Evolutionary conservation across 2,113 vertebrate species (phyloP).

Genomic region (Sorex araneus): DNA sequence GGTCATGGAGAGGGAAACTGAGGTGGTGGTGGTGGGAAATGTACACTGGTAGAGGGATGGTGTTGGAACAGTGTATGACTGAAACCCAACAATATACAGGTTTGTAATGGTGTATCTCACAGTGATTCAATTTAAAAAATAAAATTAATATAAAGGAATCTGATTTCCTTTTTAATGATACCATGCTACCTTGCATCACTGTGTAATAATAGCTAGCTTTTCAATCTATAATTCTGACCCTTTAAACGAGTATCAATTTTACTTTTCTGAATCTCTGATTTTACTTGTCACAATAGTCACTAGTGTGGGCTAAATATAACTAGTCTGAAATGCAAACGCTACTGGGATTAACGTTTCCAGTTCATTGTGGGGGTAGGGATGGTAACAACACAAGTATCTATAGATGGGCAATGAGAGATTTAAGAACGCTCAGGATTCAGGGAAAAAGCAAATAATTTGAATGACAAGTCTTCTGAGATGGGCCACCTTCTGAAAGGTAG

Average conservation of each 20-base stretch:
- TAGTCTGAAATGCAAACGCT: background rate
- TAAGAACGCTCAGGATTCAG: background rate
- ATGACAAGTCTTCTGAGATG: slow-evolving; percentile 57
- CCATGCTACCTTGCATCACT: background rate
- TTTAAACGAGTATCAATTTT: background rate
- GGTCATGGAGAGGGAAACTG: too few relatives aligned
- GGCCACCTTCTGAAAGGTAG: slow-evolving; percentile 71
- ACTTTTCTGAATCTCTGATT: background rate
- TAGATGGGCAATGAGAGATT: background rate
- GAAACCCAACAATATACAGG: too few relatives aligned
- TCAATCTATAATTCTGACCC: slow-evolving; percentile 30
- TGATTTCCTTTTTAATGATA: background rate
- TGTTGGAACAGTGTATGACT: too few relatives aligned
- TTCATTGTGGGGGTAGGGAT: background rate
- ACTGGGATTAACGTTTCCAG: background rate
- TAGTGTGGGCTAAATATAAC: background rate
- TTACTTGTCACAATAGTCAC: background rate
- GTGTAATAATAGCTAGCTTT: background rate
- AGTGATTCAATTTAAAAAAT: too few relatives aligned
- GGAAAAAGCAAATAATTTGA: background rate
- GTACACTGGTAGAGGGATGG: too few relatives aligned
- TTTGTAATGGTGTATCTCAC: too few relatives aligned
- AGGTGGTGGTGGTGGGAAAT: too few relatives aligned
- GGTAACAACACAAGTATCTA: background rate
- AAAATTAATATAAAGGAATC: too few relatives aligned